Evolutionary conservation across 2,113 vertebrate genomes (phyloP), one percentile per base, ranked within the genome.

Genomic region (Brachyistius frenatus): DNA sequence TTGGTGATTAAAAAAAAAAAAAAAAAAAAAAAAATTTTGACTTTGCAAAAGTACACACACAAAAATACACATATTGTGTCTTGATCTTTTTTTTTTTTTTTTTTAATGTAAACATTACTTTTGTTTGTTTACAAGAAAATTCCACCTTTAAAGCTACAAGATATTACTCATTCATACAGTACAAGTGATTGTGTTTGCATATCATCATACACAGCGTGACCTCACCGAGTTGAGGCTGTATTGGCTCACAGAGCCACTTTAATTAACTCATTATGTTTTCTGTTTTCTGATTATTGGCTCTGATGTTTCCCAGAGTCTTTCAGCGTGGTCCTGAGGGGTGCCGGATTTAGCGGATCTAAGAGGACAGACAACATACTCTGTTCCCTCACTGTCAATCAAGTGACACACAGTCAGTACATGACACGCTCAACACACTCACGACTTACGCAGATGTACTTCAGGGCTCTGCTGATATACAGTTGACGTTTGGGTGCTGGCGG

Each of bases 211-310:
- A 14, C 37, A 39, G 37, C 8, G 37, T 39, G 49, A 64, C 93
- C 96, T 99, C 92, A 99, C 97, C 74, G 95, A 96, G 95, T 96
- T 96, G 82, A 99, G 96, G 75, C 97, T 95, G 79, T 96, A 23
- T 39, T 39, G 37, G 39, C 39, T 8, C 39, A 41, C 39, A 41
- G 5, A 41, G 2, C 39, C 39, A 41, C 39, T 41, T 54, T 14
- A 32, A 47, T 36, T 7, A 15, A 3, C 31, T 13, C 4, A 2
- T 36, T 36, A 13, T 36, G 14, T 62, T 67, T 62, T 33, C 39
- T 39, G 35, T 73, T 73, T 36, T 41, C 52, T 54, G 10, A 54
- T 35, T 41, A 36, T 0, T 36, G 23, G 41, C 41, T 50, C 14
- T 47, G 7, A 60, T 88, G 81, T 88, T 86, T 94, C 8, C 5